Base-by-base conservation (phyloP, 2,113 vertebrate genomes). In the Psilopsiagon aymara region DNA sequence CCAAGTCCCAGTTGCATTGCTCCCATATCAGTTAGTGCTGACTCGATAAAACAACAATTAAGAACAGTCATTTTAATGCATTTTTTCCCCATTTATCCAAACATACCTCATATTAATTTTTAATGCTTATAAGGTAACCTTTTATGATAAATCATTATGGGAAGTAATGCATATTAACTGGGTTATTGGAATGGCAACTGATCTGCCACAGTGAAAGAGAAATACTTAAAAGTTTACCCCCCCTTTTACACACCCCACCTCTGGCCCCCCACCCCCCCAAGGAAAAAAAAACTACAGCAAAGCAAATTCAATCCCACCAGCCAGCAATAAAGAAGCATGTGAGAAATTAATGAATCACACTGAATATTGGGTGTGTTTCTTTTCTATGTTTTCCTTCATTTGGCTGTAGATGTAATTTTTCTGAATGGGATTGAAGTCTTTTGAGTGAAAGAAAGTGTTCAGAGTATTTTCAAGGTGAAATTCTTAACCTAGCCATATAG, bases 171-270 rank as follows among this genome's bases (percentile, higher is more conserved):
- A 1, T 66, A 68, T 14, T 33, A 83, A 39, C 16, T 74, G 29
- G 0, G 4, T 71, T 84, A 37, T 47, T 62, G 44, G 13, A 15
- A 44, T 86, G 29, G 46, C 39, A 85, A 62, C 51, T 57, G 52
- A 13, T 51, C 28, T 75, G 33, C 27, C 2, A 7, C 31, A 74
- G 15, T 29, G 21, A 19, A 82, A 63, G 19, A 86, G 21, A 59
- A 82, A 37, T 49, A 59, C 13, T 70, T 41, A 4, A 27, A 86
- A 67, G 20, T 14, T 17, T 24, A n/a, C 20, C 33, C 20, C 33
- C 11, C 5, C 18, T 19, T 55, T 18, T 31, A 9, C 12, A 12
- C 5, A 4, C 9, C 21, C 4, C 21, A 8, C 1, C 18, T 19
- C 31, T 7, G 16, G 28, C 5, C 7, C 18, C 11, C 2, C 31